These are phyloP conservation scores for Stichodactyla mertensii DNA, from an alignment of 64 coral and sea anemone genomes.

Conservation along the genomic window DNA sequence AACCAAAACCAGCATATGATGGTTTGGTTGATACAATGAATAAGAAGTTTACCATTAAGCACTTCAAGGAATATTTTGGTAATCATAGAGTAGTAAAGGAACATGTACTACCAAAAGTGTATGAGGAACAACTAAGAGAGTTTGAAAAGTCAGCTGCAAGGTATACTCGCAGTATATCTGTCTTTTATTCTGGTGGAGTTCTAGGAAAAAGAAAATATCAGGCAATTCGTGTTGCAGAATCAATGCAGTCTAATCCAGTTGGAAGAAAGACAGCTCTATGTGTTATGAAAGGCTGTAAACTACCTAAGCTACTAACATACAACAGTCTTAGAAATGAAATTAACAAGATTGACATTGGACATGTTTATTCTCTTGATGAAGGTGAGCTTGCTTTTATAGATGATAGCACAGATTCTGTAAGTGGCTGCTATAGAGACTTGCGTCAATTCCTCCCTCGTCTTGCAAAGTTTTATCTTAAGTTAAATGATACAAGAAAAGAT, in stretches of 20 bases:
- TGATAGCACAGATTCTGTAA: slow-evolving; percentile 22
- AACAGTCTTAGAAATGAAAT: slow-evolving; percentile 44
- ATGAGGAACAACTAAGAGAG: slow-evolving; percentile 9
- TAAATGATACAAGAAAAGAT: slow-evolving; percentile 20
- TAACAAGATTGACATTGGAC: slow-evolving; percentile 56
- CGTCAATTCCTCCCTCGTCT: slow-evolving; percentile 36
- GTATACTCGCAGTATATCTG: slow-evolving; percentile 52
- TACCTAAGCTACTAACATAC: slow-evolving; percentile 57
- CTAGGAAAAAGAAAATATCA: slow-evolving; percentile 71
- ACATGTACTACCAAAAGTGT: slow-evolving; percentile 25
- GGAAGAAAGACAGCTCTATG: slow-evolving; percentile 32
- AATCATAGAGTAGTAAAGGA: slow-evolving; percentile 34
- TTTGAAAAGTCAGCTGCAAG: slow-evolving; percentile 56
- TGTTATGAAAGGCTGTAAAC: slow-evolving; percentile 30
- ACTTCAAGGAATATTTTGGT: slow-evolving; percentile 47
- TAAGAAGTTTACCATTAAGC: slow-evolving; percentile 48
- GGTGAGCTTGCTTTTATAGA: slow-evolving; percentile 7
- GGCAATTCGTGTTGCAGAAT: slow-evolving; percentile 36
- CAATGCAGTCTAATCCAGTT: slow-evolving; percentile 41
- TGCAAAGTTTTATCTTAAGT: slow-evolving; percentile 45
- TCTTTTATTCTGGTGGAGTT: slow-evolving; percentile 55
- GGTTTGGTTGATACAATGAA: slow-evolving; percentile 46
- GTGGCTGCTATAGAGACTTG: slow-evolving; percentile 51
- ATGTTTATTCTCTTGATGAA: slow-evolving; percentile 34
- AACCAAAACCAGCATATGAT: slow-evolving; percentile 48